Conservation (phyloP, 2,797 vertebrate genomes). For the Leucoraja ocellata region DNA sequence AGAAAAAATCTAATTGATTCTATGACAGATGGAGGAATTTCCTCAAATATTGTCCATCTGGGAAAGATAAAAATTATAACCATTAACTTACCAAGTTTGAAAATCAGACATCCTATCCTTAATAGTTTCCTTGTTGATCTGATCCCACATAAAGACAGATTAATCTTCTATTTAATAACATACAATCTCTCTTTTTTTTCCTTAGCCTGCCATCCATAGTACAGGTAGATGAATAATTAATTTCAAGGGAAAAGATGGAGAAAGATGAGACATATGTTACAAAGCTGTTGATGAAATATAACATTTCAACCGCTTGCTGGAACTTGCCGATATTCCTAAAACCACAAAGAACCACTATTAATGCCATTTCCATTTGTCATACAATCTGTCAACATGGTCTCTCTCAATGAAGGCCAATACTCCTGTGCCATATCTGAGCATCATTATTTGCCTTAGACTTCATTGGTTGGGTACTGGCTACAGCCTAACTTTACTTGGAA, state of each 20-base stretch:
- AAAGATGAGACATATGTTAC: background rate
- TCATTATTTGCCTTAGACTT: background rate
- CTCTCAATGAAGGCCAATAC: background rate
- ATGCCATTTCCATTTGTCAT: background rate
- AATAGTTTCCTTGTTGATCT: background rate
- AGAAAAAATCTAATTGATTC: background rate
- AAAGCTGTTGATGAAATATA: background rate
- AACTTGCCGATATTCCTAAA: background rate
- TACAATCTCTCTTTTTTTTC: background rate
- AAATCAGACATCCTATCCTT: background rate
- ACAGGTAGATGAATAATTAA: background rate
- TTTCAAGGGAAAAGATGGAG: background rate
- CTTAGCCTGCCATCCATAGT: background rate
- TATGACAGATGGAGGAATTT: background rate
- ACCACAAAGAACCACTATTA: background rate
- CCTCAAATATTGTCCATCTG: background rate
- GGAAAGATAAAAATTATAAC: background rate
- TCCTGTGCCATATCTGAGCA: background rate
- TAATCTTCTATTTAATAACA: background rate
- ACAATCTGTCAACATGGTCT: background rate
- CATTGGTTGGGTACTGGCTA: background rate
- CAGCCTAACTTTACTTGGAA: background rate
- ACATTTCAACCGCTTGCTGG: background rate
- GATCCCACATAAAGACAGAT: background rate
- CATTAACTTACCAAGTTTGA: background rate